These are phyloP conservation scores for Odontomachus brunneus DNA, from an alignment of 1,140 invertebrate genomes.

Conservation along the genomic window DNA sequence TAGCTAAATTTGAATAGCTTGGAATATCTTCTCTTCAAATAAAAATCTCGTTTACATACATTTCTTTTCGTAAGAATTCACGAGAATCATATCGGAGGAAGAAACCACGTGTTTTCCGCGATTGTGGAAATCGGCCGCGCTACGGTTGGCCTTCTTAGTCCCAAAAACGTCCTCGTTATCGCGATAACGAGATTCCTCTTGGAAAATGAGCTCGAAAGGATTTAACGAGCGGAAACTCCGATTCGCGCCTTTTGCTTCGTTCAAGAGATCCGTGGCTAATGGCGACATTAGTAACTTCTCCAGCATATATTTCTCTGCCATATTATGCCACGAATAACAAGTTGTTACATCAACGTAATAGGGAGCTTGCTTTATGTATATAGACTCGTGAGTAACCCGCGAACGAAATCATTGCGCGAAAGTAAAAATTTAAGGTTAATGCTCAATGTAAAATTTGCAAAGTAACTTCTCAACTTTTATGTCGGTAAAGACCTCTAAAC, in stretches of 20 bases:
- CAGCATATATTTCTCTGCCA: neutral
- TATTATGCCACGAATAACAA: slow-evolving; percentile 17
- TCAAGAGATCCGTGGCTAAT: slow-evolving; percentile 16
- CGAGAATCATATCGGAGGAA: neutral
- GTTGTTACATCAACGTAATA: slow-evolving; percentile 34
- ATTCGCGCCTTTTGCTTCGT: neutral
- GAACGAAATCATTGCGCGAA: neutral
- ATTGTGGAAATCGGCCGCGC: neutral
- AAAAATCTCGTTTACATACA: neutral
- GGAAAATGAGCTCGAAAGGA: neutral
- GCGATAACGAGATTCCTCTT: slow-evolving; percentile 11
- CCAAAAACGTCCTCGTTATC: neutral
- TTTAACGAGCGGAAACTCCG: slow-evolving; percentile 9
- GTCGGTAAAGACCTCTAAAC: neutral
- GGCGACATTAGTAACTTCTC: slow-evolving; percentile 19
- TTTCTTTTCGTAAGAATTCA: neutral
- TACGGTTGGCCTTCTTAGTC: neutral
- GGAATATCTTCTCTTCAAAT: neutral
- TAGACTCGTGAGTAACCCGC: neutral
- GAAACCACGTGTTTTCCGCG: neutral
- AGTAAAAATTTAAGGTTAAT: neutral
- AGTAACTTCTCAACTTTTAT: slow-evolving; percentile 9
- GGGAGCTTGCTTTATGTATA: neutral
- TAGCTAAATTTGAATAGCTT: too few relatives aligned
- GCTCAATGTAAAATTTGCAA: slow-evolving; percentile 4